These are phyloP conservation scores for Grapholita molesta DNA, from an alignment of 1,140 invertebrate species.

Conservation along the genomic window DNA sequence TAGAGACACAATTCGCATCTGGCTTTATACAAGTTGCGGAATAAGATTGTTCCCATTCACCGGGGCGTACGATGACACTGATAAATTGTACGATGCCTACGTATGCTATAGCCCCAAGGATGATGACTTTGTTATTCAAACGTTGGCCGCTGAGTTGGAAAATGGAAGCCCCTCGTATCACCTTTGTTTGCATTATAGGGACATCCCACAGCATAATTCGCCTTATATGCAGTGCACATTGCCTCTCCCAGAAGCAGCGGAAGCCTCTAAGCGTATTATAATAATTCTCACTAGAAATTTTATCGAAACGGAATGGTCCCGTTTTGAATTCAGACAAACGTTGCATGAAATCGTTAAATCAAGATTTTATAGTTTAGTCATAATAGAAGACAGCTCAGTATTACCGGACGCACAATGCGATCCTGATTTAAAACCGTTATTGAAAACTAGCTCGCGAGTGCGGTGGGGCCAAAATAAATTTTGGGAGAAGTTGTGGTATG, in stretches of 20 bases:
- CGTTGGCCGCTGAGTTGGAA: slow-evolving; percentile 91
- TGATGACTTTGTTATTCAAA: slow-evolving; percentile 92
- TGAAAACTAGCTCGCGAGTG: slow-evolving; percentile 89
- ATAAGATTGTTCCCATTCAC: slow-evolving; percentile 86
- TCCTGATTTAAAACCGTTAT: slow-evolving; percentile 91
- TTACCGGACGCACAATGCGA: slow-evolving; percentile 90
- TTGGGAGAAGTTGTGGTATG: slow-evolving; percentile 93
- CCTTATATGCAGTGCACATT: slow-evolving; percentile 86
- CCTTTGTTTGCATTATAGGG: slow-evolving; percentile 92
- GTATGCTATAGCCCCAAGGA: slow-evolving; percentile 96
- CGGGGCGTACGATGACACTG: slow-evolving; percentile 84
- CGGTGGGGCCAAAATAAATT: slow-evolving; percentile 94
- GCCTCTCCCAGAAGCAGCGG: slow-evolving; percentile 90
- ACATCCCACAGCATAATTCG: slow-evolving; percentile 84
- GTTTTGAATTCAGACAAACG: slow-evolving; percentile 89
- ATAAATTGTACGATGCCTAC: slow-evolving; percentile 95
- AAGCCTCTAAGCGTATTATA: slow-evolving; percentile 89
- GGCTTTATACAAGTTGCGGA: slow-evolving; percentile 93
- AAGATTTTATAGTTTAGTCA: slow-evolving; percentile 88
- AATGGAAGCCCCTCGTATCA: slow-evolving; percentile 86
- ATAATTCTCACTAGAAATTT: slow-evolving; percentile 91
- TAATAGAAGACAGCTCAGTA: slow-evolving; percentile 88
- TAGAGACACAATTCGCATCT: slow-evolving; percentile 89
- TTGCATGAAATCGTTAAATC: slow-evolving; percentile 91
- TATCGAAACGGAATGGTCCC: slow-evolving; percentile 91